phyloP scores from a whole-genome alignment of 2,113 vertebrate genomes.

The Polyodon spathula region DNA sequence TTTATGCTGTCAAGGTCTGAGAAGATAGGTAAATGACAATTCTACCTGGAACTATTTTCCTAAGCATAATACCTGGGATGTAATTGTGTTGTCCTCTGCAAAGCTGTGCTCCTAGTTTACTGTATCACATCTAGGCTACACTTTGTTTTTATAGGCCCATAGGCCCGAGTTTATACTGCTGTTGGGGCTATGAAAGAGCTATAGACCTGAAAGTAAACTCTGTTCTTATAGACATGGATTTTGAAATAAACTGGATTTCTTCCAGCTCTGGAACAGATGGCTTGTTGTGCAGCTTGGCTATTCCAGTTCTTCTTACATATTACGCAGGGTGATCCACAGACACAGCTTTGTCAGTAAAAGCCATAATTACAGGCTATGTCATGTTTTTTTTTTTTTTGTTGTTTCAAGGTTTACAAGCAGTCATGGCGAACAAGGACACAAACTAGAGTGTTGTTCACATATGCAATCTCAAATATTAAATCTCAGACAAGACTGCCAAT shows the following conservation, averaged over 20 bases:
- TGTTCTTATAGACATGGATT: conserved; percentile 41
- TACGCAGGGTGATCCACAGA: too few relatives aligned
- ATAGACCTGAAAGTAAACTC: conserved; percentile 46
- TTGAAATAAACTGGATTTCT: conserved; percentile 32
- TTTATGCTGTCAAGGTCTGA: conserved; percentile 41
- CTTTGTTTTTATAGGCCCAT: conserved; percentile 44
- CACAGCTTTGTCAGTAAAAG: too few relatives aligned
- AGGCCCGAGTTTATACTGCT: conserved; percentile 44
- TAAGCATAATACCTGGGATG: not conserved
- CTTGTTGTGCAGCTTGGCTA: not conserved
- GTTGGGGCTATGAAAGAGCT: conserved; percentile 41
- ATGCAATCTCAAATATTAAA: too few relatives aligned
- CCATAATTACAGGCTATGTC: too few relatives aligned
- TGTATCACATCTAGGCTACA: conserved; percentile 40
- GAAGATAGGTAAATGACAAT: conserved; percentile 34
- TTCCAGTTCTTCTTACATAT: too few relatives aligned
- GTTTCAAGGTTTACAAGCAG: too few relatives aligned
- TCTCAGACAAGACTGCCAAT: too few relatives aligned
- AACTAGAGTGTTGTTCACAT: too few relatives aligned
- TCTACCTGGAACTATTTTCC: not conserved
- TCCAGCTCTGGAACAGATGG: conserved; percentile 18
- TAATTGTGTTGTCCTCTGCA: too few relatives aligned
- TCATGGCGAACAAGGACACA: too few relatives aligned
- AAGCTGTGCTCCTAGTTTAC: conserved; percentile 33
- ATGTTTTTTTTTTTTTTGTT: too few relatives aligned